phyloP scores from a whole-genome alignment of 2,888 invertebrate species.

The Eupithecia exiguata region DNA sequence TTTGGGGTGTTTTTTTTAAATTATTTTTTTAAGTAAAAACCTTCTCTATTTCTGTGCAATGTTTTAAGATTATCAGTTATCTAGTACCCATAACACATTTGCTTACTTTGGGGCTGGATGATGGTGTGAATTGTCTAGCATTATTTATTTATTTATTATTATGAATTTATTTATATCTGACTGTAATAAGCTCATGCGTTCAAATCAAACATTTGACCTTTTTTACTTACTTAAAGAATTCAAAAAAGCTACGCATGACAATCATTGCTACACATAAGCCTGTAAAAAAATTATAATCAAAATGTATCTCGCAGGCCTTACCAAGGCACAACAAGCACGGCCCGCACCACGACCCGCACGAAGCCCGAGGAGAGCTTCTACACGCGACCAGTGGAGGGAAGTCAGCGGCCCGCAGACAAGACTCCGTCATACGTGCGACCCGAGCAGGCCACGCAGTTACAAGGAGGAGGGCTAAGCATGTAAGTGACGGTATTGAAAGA shows the following conservation, averaged over 20 bases:
- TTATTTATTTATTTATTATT: no score
- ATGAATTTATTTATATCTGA: no score
- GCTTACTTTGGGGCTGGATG: not conserved
- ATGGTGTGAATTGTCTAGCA: no score
- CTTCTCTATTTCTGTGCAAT: no score
- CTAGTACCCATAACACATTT: not conserved
- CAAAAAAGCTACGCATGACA: no score
- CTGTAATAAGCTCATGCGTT: no score
- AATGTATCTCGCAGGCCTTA: slow-evolving; percentile 23
- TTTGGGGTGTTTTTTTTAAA: not conserved
- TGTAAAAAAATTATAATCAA: not conserved
- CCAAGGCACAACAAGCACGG: slow-evolving; percentile 37
- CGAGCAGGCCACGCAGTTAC: slow-evolving; percentile 10
- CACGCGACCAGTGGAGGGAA: slow-evolving; percentile 61
- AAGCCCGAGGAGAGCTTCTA: slow-evolving; percentile 55
- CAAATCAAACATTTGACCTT: no score
- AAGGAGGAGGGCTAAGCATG: slow-evolving; percentile 60
- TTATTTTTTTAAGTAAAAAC: no score
- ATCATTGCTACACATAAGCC: not conserved
- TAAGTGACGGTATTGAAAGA: slow-evolving; percentile 51
- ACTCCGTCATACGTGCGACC: slow-evolving; percentile 68
- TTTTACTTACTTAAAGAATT: no score
- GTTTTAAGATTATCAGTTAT: not conserved
- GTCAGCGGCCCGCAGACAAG: slow-evolving; percentile 53
- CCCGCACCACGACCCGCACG: slow-evolving; percentile 18